Percentiles rank a stretch among this genome's conserved stretches.
phyloP scores from a whole-genome alignment of 2,797 vertebrate species.

The Lithobates sylvaticus region DNA sequence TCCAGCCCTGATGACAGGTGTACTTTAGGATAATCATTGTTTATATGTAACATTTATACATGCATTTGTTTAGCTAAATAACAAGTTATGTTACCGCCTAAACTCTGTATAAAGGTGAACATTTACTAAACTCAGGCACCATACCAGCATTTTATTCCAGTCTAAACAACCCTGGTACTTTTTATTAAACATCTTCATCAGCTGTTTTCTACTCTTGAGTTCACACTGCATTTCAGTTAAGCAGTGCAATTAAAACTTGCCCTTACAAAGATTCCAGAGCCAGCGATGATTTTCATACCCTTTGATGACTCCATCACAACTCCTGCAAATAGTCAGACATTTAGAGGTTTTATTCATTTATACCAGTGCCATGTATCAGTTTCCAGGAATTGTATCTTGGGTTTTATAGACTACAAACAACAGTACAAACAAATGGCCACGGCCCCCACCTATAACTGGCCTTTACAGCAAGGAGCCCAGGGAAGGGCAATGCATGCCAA shows the following conservation, averaged over 20 bases:
- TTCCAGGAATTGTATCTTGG: not conserved
- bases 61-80: not conserved
- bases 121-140: not conserved
- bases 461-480: too few relatives aligned
- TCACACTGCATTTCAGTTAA: not conserved
- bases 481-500: too few relatives aligned
- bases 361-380: not conserved
- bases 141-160: not conserved
- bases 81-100: not conserved
- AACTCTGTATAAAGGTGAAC: not conserved
- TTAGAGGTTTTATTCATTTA: not conserved
- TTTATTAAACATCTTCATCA: not conserved
- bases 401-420: not conserved
- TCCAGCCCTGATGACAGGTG: not conserved
- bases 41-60: not conserved
- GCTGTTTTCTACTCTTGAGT: not conserved
- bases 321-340: not conserved
- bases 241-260: conserved; percentile 5
- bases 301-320: not conserved
- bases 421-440: too few relatives aligned
- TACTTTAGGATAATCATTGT: not conserved
- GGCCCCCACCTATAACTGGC: too few relatives aligned
- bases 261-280: not conserved
- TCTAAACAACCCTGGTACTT: not conserved
- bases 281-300: not conserved